phyloP scores from a whole-genome alignment of 35 echinoderm and acorn worm species.

The Apostichopus parvimensis region DNA sequence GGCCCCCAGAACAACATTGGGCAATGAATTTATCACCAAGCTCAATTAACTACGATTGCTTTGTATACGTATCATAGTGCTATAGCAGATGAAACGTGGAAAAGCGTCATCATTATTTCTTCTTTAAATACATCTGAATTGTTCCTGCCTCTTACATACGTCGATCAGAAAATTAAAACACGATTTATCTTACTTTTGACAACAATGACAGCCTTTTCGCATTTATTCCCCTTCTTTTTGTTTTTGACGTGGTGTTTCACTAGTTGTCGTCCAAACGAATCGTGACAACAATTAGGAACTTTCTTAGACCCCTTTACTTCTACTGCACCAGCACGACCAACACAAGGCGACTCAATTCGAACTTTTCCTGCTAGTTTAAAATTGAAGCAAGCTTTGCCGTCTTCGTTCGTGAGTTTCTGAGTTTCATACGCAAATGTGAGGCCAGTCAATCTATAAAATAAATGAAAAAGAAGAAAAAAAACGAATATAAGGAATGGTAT shows the following conservation, averaged over 20 bases:
- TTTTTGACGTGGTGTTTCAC: slow-evolving; percentile 29
- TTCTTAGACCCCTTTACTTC: neutral
- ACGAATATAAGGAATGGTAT: too few relatives aligned
- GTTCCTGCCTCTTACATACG: too few relatives aligned
- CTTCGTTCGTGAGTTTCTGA: neutral
- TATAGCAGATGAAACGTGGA: neutral
- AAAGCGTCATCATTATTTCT: too few relatives aligned
- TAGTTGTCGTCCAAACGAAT: neutral
- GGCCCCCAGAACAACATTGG: too few relatives aligned
- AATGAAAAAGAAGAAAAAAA: neutral
- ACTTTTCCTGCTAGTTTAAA: slow-evolving; percentile 26
- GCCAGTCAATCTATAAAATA: neutral
- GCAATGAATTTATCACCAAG: too few relatives aligned
- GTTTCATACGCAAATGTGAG: neutral
- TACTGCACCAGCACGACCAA: neutral
- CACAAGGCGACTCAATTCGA: slow-evolving; percentile 12
- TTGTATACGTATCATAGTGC: neutral
- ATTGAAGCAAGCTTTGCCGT: slow-evolving; percentile 39
- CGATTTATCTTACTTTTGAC: neutral
- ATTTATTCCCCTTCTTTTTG: slow-evolving; percentile 20
- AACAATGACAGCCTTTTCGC: neutral
- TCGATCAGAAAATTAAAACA: too few relatives aligned
- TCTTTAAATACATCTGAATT: too few relatives aligned
- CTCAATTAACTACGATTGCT: neutral
- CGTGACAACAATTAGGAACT: neutral